phyloP scores from a whole-genome alignment of 2,888 invertebrate species.

The Drosophila neonasuta region DNA sequence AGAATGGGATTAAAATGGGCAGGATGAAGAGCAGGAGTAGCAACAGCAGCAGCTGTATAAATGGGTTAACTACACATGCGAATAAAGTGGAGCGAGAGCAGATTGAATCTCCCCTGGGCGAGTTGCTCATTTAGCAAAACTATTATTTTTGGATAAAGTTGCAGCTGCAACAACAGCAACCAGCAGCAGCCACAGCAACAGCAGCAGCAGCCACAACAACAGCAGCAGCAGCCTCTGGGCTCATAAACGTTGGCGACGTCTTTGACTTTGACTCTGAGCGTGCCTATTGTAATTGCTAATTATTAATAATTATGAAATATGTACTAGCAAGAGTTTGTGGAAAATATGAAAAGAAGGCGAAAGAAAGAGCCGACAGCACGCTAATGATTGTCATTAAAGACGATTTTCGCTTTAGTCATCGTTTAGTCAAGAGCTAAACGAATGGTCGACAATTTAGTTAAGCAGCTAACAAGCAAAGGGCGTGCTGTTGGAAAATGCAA shows the following conservation, averaged over 20 bases:
- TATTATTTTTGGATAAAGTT: constrained; percentile 26
- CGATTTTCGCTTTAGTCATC: constrained; percentile 15
- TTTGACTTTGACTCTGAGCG: constrained; percentile 1
- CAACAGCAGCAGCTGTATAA: constrained; percentile 43
- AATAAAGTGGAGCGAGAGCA: constrained; percentile 44
- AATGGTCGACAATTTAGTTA: constrained; percentile 55
- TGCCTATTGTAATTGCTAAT: constrained; percentile 64
- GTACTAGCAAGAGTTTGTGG: constrained; percentile 23
- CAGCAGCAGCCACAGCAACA: constrained; percentile 3
- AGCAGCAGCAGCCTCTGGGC: constrained; percentile 6
- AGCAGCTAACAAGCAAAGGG: constrained; percentile 58
- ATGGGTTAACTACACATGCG: constrained; percentile 58
- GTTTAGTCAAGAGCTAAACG: constrained; percentile 36
- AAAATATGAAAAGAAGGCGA: constrained; percentile 43
- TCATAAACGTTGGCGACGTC: constrained; percentile 6
- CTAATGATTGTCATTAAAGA: constrained; percentile 68
- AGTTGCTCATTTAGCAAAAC: constrained; percentile 26
- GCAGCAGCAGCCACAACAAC: constrained; percentile 13
- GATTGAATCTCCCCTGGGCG: constrained; percentile 32
- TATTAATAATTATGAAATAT: constrained; percentile 69
- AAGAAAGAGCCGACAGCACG: constrained; percentile 31
- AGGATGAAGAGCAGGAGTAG: not conserved
- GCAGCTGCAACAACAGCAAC: constrained; percentile 20
- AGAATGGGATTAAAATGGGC: not conserved
- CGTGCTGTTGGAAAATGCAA: constrained; percentile 1